A percentile compares a stretch with the other conserved stretches of the same genome.
These are phyloP conservation scores for Chaetoderma sp. DNA, from an alignment of 2,888 invertebrate genomes.

Conservation along the genomic window DNA sequence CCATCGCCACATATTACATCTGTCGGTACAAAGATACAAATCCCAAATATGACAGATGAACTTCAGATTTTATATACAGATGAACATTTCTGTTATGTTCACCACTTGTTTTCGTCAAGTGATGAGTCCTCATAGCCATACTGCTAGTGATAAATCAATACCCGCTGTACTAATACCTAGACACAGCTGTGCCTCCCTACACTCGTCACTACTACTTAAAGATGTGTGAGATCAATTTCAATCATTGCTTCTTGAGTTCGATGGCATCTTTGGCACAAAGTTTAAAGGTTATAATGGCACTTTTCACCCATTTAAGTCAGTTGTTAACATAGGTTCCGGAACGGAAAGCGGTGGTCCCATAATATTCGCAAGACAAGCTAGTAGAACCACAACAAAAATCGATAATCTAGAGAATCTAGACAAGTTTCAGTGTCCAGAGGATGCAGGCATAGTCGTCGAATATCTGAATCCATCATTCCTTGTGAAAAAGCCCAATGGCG, in stretches of 20 bases:
- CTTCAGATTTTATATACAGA: slow-evolving; percentile 9
- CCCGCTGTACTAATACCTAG: background rate
- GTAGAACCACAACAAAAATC: slow-evolving; percentile 24
- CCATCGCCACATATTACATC: slow-evolving; percentile 20
- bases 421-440: slow-evolving; percentile 37
- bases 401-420: slow-evolving; percentile 40
- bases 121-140: no score
- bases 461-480: slow-evolving; percentile 47
- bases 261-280: slow-evolving; percentile 32
- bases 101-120: slow-evolving; percentile 8
- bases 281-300: slow-evolving; percentile 38
- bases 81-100: slow-evolving; percentile 31
- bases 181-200: slow-evolving; percentile 27
- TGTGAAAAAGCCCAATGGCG: slow-evolving; percentile 36
- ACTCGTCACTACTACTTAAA: background rate
- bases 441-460: slow-evolving; percentile 32
- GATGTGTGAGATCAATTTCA: slow-evolving; percentile 27
- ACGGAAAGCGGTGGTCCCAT: slow-evolving; percentile 40
- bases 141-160: no score
- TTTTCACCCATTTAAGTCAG: slow-evolving; percentile 36
- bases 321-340: slow-evolving; percentile 45
- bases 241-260: slow-evolving; percentile 15
- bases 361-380: slow-evolving; percentile 32
- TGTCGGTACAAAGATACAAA: slow-evolving; percentile 23
- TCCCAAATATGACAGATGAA: slow-evolving; percentile 21